Base-by-base conservation (phyloP, 2,113 vertebrate genomes). In the Pachycephala philippinensis region DNA sequence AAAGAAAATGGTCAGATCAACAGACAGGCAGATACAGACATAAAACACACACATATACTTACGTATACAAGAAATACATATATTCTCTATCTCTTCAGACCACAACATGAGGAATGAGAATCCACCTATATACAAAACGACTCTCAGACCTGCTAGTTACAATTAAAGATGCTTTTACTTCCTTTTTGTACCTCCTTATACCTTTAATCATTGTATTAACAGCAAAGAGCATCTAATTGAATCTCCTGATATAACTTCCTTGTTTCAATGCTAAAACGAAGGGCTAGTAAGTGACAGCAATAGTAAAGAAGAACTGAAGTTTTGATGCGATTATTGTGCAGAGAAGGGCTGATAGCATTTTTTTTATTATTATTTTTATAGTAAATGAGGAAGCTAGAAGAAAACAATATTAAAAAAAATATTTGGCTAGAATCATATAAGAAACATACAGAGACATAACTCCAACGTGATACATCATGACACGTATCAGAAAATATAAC, bases 1-100 rank as follows among this genome's bases (percentile, higher is more conserved):
- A 65, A 83, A 65, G 27, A 68, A 56, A 47, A 14, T 17, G 61
- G 1, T 2, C 22, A 53, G 11, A 84, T 70, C 33, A 84, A 52
- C 6, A 31, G 37, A 40, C 6, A 81, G 5, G 10, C 15, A 60
- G 30, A 31, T 49, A 20, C 6, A 75, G 42, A 26, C 7, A 50
- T 28, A 7, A 2, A 57, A 13, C 5, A 20, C 10, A 31, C 2
- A 61, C 1, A 47, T 28, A 17, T 2, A 50, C 0, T 57, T 44
- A 20, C 1, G 35, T 16, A 15, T 15, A 22, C 2, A 56, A 54
- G 12, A 86, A 70, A 72, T 61, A n/a, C 1, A 26, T 23, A 10
- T 37, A 54, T n/a, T 56, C 8, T 44, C 33, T 64, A 1, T 56
- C 5, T 60, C 20, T 45, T 83, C 31, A 64, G 21, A 37, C 2